Percentiles rank a stretch among this genome's conserved stretches.
Evolutionary conservation across 2,888 invertebrate genomes (phyloP).

Genomic region (Agriopis aurantiaria): DNA sequence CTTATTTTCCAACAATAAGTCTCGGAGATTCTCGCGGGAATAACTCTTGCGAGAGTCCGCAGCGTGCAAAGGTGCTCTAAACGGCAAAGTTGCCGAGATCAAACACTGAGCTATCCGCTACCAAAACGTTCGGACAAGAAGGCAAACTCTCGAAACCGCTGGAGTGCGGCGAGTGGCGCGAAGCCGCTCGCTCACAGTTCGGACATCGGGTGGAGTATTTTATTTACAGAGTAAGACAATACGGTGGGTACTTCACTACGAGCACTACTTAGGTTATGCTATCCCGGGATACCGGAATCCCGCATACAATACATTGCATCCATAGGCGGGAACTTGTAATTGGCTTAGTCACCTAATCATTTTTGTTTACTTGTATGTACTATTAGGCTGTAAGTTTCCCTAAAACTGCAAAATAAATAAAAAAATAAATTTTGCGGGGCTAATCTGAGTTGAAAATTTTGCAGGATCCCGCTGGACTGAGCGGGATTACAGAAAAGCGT

Average conservation of each 20-base stretch:
- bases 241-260: background rate
- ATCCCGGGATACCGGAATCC: too few species aligned
- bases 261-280: background rate
- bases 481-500: too few species aligned
- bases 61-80: background rate
- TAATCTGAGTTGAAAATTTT: too few species aligned
- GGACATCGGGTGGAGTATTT: background rate
- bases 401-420: too few species aligned
- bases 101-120: background rate
- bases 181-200: background rate
- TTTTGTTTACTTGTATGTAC: too few species aligned
- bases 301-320: too few species aligned
- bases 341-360: too few species aligned
- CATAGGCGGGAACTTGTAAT: too few species aligned
- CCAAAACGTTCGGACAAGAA: slow-evolving; percentile 1
- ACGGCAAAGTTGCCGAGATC: background rate
- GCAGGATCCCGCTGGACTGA: too few species aligned
- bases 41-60: background rate
- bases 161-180: slow-evolving; percentile 1
- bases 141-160: slow-evolving; percentile 1
- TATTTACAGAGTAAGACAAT: background rate
- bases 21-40: background rate
- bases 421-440: too few species aligned
- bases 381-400: too few species aligned
- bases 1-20: background rate